Evolutionary conservation across 2,888 invertebrate genomes (phyloP).

Genomic region (Chouioia cunea): DNA sequence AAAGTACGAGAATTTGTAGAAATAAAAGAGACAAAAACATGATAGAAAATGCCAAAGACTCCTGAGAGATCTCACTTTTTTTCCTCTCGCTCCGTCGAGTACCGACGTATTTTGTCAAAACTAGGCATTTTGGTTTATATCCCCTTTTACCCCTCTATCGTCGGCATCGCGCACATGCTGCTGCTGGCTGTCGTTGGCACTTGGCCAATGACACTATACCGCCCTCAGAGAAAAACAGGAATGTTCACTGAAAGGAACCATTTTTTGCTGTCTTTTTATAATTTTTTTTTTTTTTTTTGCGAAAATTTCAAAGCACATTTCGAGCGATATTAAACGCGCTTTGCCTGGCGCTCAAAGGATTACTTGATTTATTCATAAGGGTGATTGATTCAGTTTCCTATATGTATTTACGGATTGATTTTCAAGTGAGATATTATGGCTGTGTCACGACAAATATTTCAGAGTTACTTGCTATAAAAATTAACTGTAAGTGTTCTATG

Average conservation of each 20-base stretch:
- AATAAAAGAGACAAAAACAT: not conserved
- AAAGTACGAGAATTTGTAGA: not conserved
- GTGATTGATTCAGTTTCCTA: no score
- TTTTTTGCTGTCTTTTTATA: not conserved
- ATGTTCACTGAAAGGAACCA: not conserved
- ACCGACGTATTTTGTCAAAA: constrained; percentile 31
- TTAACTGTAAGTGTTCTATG: no score
- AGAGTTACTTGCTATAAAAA: no score
- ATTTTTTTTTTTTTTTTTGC: no score
- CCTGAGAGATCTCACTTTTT: not conserved
- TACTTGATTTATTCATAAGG: no score
- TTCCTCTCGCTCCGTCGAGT: not conserved
- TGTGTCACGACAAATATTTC: no score
- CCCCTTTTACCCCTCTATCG: constrained; percentile 1
- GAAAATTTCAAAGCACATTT: no score
- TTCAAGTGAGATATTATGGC: no score
- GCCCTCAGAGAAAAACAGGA: not conserved
- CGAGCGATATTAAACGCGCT: no score
- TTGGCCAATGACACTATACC: constrained; percentile 8
- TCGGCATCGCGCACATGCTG: not conserved
- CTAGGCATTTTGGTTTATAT: constrained; percentile 21
- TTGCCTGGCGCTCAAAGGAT: no score
- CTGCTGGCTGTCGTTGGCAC: constrained; percentile 9
- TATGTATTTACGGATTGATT: no score
- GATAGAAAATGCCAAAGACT: constrained; percentile 1